Percentiles rank a stretch among this genome's conserved stretches.
Evolutionary conservation across 2,888 invertebrate species (phyloP).

Genomic region (Molanna angustata): DNA sequence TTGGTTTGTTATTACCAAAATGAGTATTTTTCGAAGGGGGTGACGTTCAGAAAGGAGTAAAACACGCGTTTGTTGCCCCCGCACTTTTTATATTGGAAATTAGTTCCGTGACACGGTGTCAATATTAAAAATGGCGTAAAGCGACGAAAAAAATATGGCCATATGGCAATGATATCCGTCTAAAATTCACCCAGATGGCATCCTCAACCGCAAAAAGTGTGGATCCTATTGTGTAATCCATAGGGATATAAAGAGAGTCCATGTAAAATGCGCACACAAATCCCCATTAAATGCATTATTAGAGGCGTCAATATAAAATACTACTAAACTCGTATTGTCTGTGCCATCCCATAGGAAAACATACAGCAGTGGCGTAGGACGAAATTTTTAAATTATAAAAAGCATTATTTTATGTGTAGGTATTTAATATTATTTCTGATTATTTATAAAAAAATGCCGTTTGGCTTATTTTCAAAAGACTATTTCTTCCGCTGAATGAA

Average conservation of each 20-base stretch:
- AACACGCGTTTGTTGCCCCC: conserved; percentile 6
- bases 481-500: too few species aligned
- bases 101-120: conserved; percentile 16
- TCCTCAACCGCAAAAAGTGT: conserved; percentile 26
- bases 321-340: conserved; percentile 13
- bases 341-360: conserved; percentile 5
- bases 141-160: conserved; percentile 20
- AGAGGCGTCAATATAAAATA: conserved; percentile 26
- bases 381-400: too few species aligned
- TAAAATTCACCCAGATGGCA: conserved; percentile 28
- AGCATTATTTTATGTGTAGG: too few species aligned
- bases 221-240: conserved; percentile 23
- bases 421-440: too few species aligned
- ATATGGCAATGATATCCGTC: conserved; percentile 25
- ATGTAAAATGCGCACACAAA: conserved; percentile 30
- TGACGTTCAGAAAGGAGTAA: conserved; percentile 3
- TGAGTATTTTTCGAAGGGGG: conserved; percentile 8
- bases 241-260: conserved; percentile 21
- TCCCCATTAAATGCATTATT: conserved; percentile 30
- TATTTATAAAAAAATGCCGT: too few species aligned
- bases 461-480: too few species aligned
- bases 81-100: conserved; percentile 16
- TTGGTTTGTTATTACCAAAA: too few species aligned
- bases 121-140: conserved; percentile 11
- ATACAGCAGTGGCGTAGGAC: conserved; percentile 8